Evolutionary conservation across 1,140 invertebrate species (phyloP).

Genomic region (Geopemphigus sp.): DNA sequence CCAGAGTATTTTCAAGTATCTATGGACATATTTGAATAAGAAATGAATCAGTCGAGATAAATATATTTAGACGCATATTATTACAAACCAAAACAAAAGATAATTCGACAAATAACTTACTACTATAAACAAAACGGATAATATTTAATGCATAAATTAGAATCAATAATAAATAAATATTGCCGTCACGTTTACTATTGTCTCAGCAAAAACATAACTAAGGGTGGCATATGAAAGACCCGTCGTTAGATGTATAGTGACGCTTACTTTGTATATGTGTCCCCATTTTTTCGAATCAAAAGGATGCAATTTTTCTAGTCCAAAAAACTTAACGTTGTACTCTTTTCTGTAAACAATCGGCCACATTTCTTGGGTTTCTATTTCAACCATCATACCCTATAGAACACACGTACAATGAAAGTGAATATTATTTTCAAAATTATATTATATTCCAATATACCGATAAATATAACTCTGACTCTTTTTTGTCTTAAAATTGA

Average conservation of each 20-base stretch:
- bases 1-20: slow-evolving; percentile 61
- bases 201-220: neutral
- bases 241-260: too few species aligned
- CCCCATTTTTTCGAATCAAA: slow-evolving; percentile 86
- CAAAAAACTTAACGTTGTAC: slow-evolving; percentile 79
- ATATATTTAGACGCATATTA: neutral
- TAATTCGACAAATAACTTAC: neutral
- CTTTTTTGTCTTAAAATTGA: too few species aligned
- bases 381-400: slow-evolving; percentile 24
- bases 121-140: too few species aligned
- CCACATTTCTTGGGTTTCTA: slow-evolving; percentile 53
- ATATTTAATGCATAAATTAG: too few species aligned
- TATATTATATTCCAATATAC: too few species aligned
- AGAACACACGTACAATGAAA: neutral
- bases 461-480: too few species aligned
- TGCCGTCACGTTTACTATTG: neutral
- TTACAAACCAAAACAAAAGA: too few species aligned
- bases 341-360: slow-evolving; percentile 74
- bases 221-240: too few species aligned
- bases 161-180: too few species aligned
- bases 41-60: neutral
- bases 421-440: too few species aligned
- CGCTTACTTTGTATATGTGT: slow-evolving; percentile 67
- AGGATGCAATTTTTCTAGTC: slow-evolving; percentile 80
- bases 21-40: slow-evolving; percentile 55